Evolutionary conservation across 1,140 invertebrate species (phyloP).

Genomic region (Dendrolimus punctatus): DNA sequence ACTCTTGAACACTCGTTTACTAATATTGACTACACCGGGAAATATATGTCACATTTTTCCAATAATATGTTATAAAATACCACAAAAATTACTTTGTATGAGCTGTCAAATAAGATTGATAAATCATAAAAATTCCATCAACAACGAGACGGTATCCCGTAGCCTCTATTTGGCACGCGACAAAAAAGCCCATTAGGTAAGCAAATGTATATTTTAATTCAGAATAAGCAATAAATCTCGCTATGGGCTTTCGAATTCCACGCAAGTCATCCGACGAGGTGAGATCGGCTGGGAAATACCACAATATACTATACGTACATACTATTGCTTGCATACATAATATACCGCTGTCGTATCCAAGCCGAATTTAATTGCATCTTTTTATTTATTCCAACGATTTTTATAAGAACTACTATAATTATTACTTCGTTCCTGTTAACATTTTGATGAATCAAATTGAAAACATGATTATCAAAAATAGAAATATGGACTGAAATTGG

Average conservation of each 20-base stretch:
- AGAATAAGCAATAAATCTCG: constrained; percentile 69
- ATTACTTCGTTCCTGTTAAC: too few relatives aligned
- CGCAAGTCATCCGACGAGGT: constrained; percentile 65
- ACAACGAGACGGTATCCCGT: constrained; percentile 30
- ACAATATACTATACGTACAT: constrained; percentile 13
- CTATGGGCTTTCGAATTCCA: constrained; percentile 70
- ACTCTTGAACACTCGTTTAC: too few relatives aligned
- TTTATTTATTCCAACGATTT: too few relatives aligned
- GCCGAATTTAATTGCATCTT: constrained; percentile 13
- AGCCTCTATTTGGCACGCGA: constrained; percentile 51
- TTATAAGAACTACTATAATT: too few relatives aligned
- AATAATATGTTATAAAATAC: background rate
- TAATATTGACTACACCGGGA: too few relatives aligned
- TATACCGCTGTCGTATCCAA: background rate
- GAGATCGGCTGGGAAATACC: constrained; percentile 69
- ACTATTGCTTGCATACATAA: background rate
- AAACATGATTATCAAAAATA: too few relatives aligned
- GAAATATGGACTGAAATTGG: too few relatives aligned
- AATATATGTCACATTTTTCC: too few relatives aligned
- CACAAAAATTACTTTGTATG: constrained; percentile 4
- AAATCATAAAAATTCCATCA: constrained; percentile 51
- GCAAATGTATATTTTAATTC: constrained; percentile 67
- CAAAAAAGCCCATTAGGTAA: constrained; percentile 65
- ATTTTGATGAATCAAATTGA: too few relatives aligned
- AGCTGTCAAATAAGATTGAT: constrained; percentile 29